Base-by-base conservation (phyloP, 2,113 vertebrate species). In the Crotalus horridus region DNA sequence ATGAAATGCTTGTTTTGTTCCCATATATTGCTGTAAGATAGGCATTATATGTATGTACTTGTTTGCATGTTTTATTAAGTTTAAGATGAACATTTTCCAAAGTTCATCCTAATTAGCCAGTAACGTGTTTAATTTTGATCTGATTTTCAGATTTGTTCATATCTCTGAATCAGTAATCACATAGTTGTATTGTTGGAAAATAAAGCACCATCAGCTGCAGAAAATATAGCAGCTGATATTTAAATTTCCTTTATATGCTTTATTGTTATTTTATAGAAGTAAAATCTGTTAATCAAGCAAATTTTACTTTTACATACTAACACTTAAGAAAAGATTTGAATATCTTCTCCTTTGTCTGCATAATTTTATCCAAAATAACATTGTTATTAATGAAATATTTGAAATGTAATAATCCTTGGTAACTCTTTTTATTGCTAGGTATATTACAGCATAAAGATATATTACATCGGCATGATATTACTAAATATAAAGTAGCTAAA, bases 161-260 rank as follows among this genome's bases (percentile, higher is more conserved):
- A 90, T 94, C 0, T 0, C 51, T 88, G 39, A 26, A 15, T 92
- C 89, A 86, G 55, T 91, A 91, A 88, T 93, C 89, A 85, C 6
- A 17, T 95, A 94, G 88, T 88, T 94, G 0, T n/a, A 91, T 39
- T 20, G 46, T 93, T 94, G 92, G 92, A 95, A n/a, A 87, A 13
- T 29, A 69, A 89, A 89, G 59, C 55, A 74, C 8, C 53, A 92
- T 85, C 53, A 6, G 24, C 23, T 58, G 88, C 94, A 94, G 33
- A 20, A 91, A 89, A 58, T 90, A 74, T 13, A 94, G 85, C 33
- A 92, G 91, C 58, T 91, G 6, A 91, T 61, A 61, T 90, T 93
- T 92, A n/a, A 23, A 95, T 94, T 92, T 91, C 85, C 26, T 53
- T 92, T 95, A 91, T 87, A 56, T 88, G 12, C 88, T 55, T 93